These are phyloP conservation scores for Saturnia japonica DNA, from an alignment of 2,888 invertebrate genomes.

Conservation along the genomic window DNA sequence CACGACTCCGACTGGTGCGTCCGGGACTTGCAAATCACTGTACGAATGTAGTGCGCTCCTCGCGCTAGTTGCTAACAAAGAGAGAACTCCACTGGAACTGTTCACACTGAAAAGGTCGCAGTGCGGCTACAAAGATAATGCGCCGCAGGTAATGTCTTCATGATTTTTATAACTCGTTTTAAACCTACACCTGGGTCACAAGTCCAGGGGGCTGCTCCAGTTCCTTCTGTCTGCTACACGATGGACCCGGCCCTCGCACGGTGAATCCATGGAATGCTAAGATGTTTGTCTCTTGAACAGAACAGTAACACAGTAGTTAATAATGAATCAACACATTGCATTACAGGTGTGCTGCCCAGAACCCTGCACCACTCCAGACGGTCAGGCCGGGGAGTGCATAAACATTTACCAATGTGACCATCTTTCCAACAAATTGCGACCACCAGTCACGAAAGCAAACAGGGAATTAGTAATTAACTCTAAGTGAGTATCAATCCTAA, in stretches of 20 bases:
- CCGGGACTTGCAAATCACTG: slow-evolving; percentile 64
- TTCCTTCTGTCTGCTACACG: no score
- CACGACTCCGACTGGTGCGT: slow-evolving; percentile 55
- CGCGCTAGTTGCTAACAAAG: slow-evolving; percentile 45
- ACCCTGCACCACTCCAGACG: slow-evolving; percentile 44
- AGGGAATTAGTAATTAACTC: slow-evolving; percentile 25
- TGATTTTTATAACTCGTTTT: no score
- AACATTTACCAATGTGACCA: slow-evolving; percentile 40
- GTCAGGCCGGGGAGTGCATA: slow-evolving; percentile 40
- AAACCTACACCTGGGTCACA: no score
- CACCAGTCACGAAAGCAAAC: slow-evolving; percentile 23
- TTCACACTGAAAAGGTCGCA: slow-evolving; percentile 58
- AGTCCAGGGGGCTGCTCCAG: no score
- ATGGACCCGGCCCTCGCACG: no score
- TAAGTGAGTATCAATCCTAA: slow-evolving; percentile 23
- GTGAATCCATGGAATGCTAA: no score
- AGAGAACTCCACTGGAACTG: slow-evolving; percentile 58
- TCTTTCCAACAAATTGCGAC: slow-evolving; percentile 32
- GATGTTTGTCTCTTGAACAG: no score
- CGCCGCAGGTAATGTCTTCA: slow-evolving; percentile 48
- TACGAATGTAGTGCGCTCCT: slow-evolving; percentile 58
- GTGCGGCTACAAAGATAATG: slow-evolving; percentile 52
- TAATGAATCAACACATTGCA: background rate
- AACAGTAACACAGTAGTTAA: background rate
- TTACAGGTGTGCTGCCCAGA: slow-evolving; percentile 22